Conservation (phyloP, 1,140 invertebrate species). For the Cyclina sinensis region DNA sequence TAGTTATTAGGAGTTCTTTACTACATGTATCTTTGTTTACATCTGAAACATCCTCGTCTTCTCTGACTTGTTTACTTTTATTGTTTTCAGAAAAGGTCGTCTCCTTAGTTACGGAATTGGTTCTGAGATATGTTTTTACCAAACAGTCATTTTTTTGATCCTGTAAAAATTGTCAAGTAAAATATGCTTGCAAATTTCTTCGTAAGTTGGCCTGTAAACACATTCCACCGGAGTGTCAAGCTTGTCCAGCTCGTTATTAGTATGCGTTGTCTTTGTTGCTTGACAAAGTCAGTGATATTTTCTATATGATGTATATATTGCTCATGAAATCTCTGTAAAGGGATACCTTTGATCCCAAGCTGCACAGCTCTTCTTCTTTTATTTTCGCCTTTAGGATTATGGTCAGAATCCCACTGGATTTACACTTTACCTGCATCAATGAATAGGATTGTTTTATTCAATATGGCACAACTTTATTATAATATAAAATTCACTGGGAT, state of each 20-base stretch:
- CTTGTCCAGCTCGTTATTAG: slow-evolving; percentile 10
- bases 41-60: neutral
- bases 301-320: slow-evolving; percentile 71
- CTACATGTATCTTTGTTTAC: neutral
- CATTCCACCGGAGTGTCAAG: slow-evolving; percentile 31
- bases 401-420: slow-evolving; percentile 83
- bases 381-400: slow-evolving; percentile 71
- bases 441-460: too few relatives aligned
- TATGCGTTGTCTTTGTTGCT: slow-evolving; percentile 53
- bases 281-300: slow-evolving; percentile 74
- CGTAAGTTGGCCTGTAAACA: slow-evolving; percentile 29
- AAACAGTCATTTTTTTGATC: neutral
- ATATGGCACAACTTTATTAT: too few relatives aligned
- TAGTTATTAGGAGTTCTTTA: neutral
- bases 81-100: neutral
- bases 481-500: too few relatives aligned
- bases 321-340: slow-evolving; percentile 65
- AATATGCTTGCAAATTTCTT: slow-evolving; percentile 29
- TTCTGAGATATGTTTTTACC: neutral
- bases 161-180: slow-evolving; percentile 17
- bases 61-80: neutral
- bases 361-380: slow-evolving; percentile 78
- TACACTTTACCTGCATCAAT: slow-evolving; percentile 66
- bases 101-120: neutral
- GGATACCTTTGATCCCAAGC: slow-evolving; percentile 74